phyloP scores from a whole-genome alignment of 2,797 vertebrate species.

The Phrynocephalus vlangalii region DNA sequence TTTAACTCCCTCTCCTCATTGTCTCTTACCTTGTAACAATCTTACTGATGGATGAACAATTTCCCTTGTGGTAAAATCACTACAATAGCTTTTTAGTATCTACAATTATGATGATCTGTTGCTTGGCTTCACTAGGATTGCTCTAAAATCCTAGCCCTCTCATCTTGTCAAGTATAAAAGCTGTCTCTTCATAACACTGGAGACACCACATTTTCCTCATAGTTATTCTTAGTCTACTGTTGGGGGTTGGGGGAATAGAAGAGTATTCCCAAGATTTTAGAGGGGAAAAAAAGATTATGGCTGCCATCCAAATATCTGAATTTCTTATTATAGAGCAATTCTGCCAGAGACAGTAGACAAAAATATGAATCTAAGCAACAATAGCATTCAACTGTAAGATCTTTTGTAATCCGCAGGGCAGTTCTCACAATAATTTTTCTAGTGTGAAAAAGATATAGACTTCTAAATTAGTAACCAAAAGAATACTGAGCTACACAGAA shows the following conservation, averaged over 20 bases:
- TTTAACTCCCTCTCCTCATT: conserved; percentile 71
- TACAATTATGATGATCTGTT: conserved; percentile 72
- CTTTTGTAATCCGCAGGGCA: conserved; percentile 9
- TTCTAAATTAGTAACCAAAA: not conserved
- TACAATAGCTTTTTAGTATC: conserved; percentile 74
- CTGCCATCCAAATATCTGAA: not conserved
- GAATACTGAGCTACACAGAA: not conserved
- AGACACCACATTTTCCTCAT: conserved; percentile 58
- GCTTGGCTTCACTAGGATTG: conserved; percentile 75
- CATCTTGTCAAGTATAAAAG: conserved; percentile 62
- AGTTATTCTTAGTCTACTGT: conserved; percentile 25
- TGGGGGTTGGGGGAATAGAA: not conserved
- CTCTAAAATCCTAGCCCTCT: conserved; percentile 34
- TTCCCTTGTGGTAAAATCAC: conserved; percentile 78
- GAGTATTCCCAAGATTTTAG: conserved; percentile 18
- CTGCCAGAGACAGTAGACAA: not conserved
- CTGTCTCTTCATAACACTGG: conserved; percentile 58
- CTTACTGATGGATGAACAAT: conserved; percentile 76
- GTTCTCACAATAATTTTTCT: conserved; percentile 7
- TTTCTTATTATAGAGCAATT: conserved; percentile 58
- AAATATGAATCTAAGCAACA: conserved; percentile 39
- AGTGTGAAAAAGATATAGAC: not conserved
- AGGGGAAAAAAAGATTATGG: conserved; percentile 1
- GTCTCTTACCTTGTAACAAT: conserved; percentile 72
- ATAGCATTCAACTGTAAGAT: conserved; percentile 27